Evolutionary conservation across 2,888 invertebrate genomes (phyloP).

Genomic region (Geophilus truncorum): DNA sequence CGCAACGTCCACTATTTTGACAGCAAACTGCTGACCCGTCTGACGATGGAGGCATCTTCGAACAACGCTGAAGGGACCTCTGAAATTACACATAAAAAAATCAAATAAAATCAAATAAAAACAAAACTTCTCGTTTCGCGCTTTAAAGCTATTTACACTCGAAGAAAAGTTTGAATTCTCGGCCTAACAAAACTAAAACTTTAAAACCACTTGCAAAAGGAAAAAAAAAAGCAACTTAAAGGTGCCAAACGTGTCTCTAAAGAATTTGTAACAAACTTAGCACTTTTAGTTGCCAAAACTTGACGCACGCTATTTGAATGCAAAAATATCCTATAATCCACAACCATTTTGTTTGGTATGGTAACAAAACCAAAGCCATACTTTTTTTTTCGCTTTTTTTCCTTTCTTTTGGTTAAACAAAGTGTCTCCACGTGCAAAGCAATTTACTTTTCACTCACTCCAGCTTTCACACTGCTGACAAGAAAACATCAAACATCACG

Average conservation of each 20-base stretch:
- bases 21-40: constrained; percentile 92
- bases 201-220: neutral
- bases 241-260: neutral
- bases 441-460: too few species aligned
- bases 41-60: constrained; percentile 91
- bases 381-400: neutral
- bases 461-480: too few species aligned
- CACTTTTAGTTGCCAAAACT: neutral
- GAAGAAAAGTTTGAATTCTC: neutral
- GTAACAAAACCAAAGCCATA: too few species aligned
- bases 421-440: too few species aligned
- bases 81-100: constrained; percentile 41
- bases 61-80: constrained; percentile 92
- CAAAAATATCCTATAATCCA: neutral
- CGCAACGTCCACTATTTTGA: constrained; percentile 96
- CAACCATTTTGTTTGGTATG: neutral
- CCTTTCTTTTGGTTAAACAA: too few species aligned
- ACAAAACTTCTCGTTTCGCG: too few species aligned
- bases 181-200: neutral
- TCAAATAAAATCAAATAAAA: neutral
- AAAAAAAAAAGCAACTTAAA: neutral
- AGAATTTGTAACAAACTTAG: neutral
- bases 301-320: neutral
- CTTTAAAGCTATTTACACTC: too few species aligned
- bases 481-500: neutral